Evolutionary conservation across 1,140 invertebrate species (phyloP).

Genomic region (Drosophila truncata): DNA sequence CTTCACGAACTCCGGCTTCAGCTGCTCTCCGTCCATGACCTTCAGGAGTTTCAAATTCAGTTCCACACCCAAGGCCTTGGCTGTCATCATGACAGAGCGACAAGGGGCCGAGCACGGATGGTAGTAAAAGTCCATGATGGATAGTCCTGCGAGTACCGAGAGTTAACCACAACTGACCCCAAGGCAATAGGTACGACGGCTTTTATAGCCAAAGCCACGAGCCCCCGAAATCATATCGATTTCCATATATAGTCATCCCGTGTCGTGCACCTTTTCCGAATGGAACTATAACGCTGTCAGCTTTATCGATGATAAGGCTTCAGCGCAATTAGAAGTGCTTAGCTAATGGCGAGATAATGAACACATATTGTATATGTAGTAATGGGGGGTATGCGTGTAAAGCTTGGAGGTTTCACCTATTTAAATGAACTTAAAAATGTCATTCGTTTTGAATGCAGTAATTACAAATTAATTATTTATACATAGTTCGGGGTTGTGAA

Average conservation of each 20-base stretch:
- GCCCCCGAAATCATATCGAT: slow-evolving; percentile 36
- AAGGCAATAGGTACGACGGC: background rate
- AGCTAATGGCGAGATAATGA: slow-evolving; percentile 35
- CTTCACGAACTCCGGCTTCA: slow-evolving; percentile 90
- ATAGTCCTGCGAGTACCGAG: background rate
- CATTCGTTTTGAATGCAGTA: slow-evolving; percentile 3
- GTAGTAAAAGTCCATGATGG: slow-evolving; percentile 87
- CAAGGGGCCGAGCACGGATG: slow-evolving; percentile 89
- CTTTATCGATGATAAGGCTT: slow-evolving; percentile 23
- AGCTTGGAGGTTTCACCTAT: background rate
- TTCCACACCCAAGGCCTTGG: slow-evolving; percentile 89
- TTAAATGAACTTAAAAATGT: slow-evolving; percentile 9
- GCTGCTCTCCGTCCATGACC: slow-evolving; percentile 88
- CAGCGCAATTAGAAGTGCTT: slow-evolving; percentile 1
- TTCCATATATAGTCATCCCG: slow-evolving; percentile 36
- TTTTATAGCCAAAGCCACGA: slow-evolving; percentile 40
- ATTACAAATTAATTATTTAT: background rate
- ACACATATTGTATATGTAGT: background rate
- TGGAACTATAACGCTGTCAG: background rate
- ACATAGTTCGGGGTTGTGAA: background rate
- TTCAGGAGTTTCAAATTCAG: slow-evolving; percentile 89
- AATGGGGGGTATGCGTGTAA: background rate
- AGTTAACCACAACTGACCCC: slow-evolving; percentile 19
- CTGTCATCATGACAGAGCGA: slow-evolving; percentile 88
- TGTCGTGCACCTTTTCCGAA: slow-evolving; percentile 22